These are phyloP conservation scores for Cantharis nigra DNA, from an alignment of 2,888 invertebrate species.

Conservation along the genomic window DNA sequence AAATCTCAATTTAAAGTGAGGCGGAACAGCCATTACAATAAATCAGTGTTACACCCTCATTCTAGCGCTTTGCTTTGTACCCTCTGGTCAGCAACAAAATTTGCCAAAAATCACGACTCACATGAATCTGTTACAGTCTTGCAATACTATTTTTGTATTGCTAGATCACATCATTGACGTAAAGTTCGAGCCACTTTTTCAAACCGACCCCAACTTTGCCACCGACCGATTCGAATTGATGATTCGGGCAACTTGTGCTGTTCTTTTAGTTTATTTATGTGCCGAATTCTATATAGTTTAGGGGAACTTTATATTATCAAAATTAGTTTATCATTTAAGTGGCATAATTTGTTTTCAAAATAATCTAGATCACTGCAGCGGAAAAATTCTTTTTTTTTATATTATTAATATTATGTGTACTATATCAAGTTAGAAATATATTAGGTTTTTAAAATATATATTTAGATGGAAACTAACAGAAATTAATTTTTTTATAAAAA, in stretches of 20 bases:
- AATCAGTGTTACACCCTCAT: conserved; percentile 54
- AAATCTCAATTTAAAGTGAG: conserved; percentile 57
- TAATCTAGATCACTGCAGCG: too few species aligned
- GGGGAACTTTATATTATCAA: conserved; percentile 23
- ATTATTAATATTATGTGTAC: too few species aligned
- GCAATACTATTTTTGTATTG: conserved; percentile 7
- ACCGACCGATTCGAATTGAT: conserved; percentile 47
- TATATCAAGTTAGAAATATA: too few species aligned
- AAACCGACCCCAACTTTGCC: conserved; percentile 33
- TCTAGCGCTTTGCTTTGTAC: conserved; percentile 28
- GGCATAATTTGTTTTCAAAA: neutral
- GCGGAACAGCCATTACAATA: conserved; percentile 56
- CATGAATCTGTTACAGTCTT: conserved; percentile 14
- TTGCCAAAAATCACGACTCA: conserved; percentile 17
- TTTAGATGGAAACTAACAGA: neutral
- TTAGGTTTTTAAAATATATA: too few species aligned
- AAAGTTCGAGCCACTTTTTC: conserved; percentile 9
- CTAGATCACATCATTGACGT: conserved; percentile 15
- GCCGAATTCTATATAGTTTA: conserved; percentile 31
- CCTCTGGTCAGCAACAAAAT: conserved; percentile 28
- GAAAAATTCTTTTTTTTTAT: too few species aligned
- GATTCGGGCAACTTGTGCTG: conserved; percentile 43
- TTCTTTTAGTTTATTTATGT: conserved; percentile 39
- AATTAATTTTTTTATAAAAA: neutral
- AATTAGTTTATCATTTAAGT: neutral